phyloP scores from a whole-genome alignment of 1,140 invertebrate species.

The Cephus cinctus region DNA sequence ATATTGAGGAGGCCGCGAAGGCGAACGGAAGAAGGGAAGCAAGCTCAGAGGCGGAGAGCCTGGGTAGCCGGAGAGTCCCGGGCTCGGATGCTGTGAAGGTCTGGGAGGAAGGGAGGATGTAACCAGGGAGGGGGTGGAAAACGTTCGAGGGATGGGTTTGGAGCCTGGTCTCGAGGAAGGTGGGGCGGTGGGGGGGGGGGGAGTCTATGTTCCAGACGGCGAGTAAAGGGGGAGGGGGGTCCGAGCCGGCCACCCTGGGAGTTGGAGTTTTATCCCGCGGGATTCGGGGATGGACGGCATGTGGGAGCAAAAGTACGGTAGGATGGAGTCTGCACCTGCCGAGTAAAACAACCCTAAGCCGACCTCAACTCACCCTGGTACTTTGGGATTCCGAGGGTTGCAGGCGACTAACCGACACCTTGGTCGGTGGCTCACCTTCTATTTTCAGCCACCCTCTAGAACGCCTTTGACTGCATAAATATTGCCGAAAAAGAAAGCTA shows the following conservation, averaged over 20 bases:
- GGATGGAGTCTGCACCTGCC: constrained; percentile 31
- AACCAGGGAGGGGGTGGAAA: background rate
- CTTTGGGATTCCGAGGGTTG: too few relatives aligned
- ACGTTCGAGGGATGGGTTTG: constrained; percentile 20
- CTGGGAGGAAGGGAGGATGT: background rate
- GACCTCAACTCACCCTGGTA: constrained; percentile 24
- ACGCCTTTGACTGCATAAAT: constrained; percentile 6
- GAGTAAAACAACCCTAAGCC: constrained; percentile 34
- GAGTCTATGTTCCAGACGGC: too few relatives aligned
- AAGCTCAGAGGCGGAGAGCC: constrained; percentile 3
- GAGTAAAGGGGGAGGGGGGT: background rate
- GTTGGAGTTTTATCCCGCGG: constrained; percentile 18
- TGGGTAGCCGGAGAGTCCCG: background rate
- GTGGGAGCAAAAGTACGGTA: background rate
- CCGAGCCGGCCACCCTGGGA: constrained; percentile 2
- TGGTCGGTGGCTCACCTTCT: constrained; percentile 20
- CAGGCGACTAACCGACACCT: too few relatives aligned
- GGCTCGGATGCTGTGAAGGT: too few relatives aligned
- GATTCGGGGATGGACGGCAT: constrained; percentile 14
- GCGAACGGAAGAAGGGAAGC: background rate
- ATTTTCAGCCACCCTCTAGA: constrained; percentile 3
- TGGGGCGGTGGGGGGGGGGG: background rate
- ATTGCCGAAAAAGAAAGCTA: background rate
- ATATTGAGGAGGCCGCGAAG: background rate
- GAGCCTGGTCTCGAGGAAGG: constrained; percentile 3